A percentile compares a stretch with the other conserved stretches of the same genome.
phyloP scores from a whole-genome alignment of 2,888 invertebrate genomes.

The Eucera pruinosa region DNA sequence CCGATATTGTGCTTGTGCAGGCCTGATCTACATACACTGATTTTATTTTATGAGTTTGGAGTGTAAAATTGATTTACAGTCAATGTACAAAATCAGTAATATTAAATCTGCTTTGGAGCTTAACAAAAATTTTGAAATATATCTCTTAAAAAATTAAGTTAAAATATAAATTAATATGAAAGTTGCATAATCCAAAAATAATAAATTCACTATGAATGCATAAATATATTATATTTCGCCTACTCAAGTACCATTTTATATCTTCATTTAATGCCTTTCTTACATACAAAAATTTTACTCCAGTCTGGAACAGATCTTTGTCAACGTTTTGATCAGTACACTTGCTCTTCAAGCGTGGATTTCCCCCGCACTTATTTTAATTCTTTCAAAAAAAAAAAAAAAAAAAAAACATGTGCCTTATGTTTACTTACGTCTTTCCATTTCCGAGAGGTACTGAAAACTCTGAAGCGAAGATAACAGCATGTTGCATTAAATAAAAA shows the following conservation, averaged over 20 bases:
- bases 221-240: conserved; percentile 52
- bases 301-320: conserved; percentile 48
- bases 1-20: no score
- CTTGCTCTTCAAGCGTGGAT: conserved; percentile 27
- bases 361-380: conserved; percentile 30
- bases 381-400: conserved; percentile 37
- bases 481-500: conserved; percentile 72
- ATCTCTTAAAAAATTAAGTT: no score
- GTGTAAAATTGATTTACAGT: neutral
- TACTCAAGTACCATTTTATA: conserved; percentile 55
- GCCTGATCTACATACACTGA: no score
- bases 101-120: neutral
- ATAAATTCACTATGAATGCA: conserved; percentile 53
- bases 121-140: neutral
- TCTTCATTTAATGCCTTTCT: conserved; percentile 39
- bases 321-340: conserved; percentile 28
- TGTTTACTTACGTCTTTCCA: conserved; percentile 66
- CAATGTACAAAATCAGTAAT: neutral
- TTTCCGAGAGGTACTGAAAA: conserved; percentile 73
- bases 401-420: conserved; percentile 39
- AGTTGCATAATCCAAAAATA: conserved; percentile 63
- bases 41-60: neutral
- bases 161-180: conserved; percentile 11
- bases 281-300: conserved; percentile 41
- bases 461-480: conserved; percentile 74